Conservation (phyloP, 2,888 invertebrate species). For the Nomada fucata region DNA sequence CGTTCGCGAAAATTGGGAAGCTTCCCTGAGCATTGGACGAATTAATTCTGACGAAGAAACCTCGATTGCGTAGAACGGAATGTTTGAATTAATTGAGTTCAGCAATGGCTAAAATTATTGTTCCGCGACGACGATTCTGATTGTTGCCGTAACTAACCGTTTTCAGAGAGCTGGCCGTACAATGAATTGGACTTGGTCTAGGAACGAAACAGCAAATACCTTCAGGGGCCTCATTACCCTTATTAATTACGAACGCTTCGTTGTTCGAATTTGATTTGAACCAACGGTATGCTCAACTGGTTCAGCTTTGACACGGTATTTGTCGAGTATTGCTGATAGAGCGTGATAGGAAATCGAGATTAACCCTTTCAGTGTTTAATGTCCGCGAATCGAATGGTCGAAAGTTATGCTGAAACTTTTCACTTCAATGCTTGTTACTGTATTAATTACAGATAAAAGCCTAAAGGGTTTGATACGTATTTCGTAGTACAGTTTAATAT, state of each 20-base stretch:
- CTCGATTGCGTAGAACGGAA: background rate
- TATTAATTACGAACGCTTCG: background rate
- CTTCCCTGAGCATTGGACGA: conserved; percentile 11
- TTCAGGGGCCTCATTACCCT: background rate
- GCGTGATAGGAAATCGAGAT: too few relatives aligned
- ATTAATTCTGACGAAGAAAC: conserved; percentile 13
- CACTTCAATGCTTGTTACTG: too few relatives aligned
- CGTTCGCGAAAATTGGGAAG: conserved; percentile 21
- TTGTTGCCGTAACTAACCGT: background rate
- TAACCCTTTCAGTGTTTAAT: too few relatives aligned
- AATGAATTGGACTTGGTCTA: conserved; percentile 1
- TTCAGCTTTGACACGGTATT: background rate
- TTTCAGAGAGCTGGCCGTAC: background rate
- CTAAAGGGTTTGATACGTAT: too few relatives aligned
- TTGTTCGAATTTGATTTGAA: background rate
- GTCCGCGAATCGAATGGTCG: too few relatives aligned
- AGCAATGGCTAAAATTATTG: background rate
- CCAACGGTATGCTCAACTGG: background rate
- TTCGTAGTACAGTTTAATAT: too few relatives aligned
- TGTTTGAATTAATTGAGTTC: background rate
- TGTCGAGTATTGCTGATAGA: background rate
- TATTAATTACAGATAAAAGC: too few relatives aligned
- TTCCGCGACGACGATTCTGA: background rate
- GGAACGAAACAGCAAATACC: background rate
- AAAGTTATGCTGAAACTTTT: too few relatives aligned